phyloP scores from a whole-genome alignment of 2,113 vertebrate genomes.

The Gambusia holbrooki region DNA sequence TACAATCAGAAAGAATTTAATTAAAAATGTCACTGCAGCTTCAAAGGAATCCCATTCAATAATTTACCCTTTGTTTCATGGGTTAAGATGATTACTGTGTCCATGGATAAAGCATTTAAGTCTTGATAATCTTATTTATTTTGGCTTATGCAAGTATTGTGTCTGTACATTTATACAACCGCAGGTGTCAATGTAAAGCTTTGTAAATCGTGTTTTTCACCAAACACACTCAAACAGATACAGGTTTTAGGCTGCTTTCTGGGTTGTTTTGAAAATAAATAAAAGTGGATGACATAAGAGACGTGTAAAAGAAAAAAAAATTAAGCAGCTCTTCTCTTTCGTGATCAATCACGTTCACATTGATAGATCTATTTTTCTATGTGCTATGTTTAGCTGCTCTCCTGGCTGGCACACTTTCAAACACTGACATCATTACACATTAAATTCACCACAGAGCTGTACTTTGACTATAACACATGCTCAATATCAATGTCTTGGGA shows the following conservation, averaged over 20 bases:
- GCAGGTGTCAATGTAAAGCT: not conserved
- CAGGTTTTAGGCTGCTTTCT: not conserved
- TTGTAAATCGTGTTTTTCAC: not conserved
- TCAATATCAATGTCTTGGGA: slow-evolving; percentile 21
- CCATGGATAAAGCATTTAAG: slow-evolving; percentile 24
- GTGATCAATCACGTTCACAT: slow-evolving; percentile 55
- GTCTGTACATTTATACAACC: slow-evolving; percentile 9
- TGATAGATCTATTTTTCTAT: slow-evolving; percentile 53
- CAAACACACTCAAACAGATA: not conserved
- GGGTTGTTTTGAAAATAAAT: not conserved
- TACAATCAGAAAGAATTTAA: not conserved
- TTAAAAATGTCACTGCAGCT: not conserved
- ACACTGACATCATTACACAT: slow-evolving; percentile 58
- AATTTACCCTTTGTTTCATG: slow-evolving; percentile 3
- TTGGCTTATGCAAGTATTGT: slow-evolving; percentile 7
- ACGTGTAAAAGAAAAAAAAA: slow-evolving; percentile 1
- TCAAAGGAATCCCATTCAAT: not conserved
- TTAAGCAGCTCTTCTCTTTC: slow-evolving; percentile 31
- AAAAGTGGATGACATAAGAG: slow-evolving; percentile 4
- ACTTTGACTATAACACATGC: slow-evolving; percentile 34
- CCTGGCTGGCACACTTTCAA: slow-evolving; percentile 45
- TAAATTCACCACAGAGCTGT: slow-evolving; percentile 33
- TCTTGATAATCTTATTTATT: slow-evolving; percentile 19
- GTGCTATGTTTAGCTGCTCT: slow-evolving; percentile 62
- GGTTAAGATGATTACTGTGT: slow-evolving; percentile 4